These are phyloP conservation scores for Platerodrilus igneus DNA, from an alignment of 2,888 invertebrate genomes.

Conservation along the genomic window DNA sequence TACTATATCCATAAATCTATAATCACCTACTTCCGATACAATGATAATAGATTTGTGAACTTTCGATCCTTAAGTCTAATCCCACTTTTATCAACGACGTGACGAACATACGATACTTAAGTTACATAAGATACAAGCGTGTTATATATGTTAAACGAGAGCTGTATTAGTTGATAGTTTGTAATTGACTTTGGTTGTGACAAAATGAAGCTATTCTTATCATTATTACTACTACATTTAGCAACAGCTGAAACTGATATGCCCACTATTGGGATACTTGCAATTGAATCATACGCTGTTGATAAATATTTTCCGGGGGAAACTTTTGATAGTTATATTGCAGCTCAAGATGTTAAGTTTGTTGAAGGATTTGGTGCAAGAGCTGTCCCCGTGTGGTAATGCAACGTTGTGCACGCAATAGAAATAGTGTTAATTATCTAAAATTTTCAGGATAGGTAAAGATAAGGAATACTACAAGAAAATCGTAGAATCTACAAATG, in stretches of 20 bases:
- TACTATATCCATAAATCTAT: no score
- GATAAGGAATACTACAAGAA: slow-evolving; percentile 56
- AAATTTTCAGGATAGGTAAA: slow-evolving; percentile 57
- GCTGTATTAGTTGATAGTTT: no score
- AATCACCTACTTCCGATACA: no score
- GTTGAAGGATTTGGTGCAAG: slow-evolving; percentile 84
- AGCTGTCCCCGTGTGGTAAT: slow-evolving; percentile 80
- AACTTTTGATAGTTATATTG: slow-evolving; percentile 65
- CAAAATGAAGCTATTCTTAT: no score
- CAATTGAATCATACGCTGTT: slow-evolving; percentile 61
- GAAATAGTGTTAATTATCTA: slow-evolving; percentile 19
- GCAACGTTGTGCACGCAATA: background rate
- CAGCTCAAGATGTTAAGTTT: slow-evolving; percentile 84
- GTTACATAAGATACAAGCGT: no score
- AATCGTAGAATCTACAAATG: slow-evolving; percentile 62
- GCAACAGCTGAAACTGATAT: slow-evolving; percentile 43
- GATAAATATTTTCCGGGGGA: slow-evolving; percentile 52
- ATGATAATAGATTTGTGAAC: no score
- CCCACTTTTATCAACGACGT: no score
- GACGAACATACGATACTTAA: no score
- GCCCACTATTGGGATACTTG: slow-evolving; percentile 67
- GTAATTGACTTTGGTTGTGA: no score
- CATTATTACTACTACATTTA: no score
- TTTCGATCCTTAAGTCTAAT: no score
- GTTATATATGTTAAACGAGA: no score